Conservation (phyloP, 2,113 vertebrate genomes). For the Pedetes capensis region DNA sequence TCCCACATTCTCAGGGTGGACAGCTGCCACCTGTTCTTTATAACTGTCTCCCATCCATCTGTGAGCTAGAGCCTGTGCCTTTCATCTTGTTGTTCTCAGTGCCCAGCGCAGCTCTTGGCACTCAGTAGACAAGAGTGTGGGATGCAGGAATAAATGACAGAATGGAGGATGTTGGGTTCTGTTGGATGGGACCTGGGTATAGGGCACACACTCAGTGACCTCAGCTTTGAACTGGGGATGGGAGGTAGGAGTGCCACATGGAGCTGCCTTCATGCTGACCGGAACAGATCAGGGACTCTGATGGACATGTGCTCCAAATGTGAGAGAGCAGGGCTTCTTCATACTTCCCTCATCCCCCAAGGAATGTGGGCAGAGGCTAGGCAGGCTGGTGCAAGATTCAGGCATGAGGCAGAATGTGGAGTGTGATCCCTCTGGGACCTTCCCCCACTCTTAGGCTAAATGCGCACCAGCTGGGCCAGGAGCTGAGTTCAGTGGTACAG, state of each 20-base stretch:
- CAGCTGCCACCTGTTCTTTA: not conserved
- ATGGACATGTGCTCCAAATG: rapidly evolving
- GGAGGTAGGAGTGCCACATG: not conserved
- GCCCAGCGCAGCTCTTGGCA: not conserved
- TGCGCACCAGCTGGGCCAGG: not conserved
- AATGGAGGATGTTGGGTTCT: not conserved
- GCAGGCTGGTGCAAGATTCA: not conserved
- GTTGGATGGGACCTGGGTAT: not conserved
- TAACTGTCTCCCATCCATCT: not conserved
- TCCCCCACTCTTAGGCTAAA: not conserved
- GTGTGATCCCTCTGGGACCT: not conserved
- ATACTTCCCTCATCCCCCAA: not conserved
- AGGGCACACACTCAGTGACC: not conserved
- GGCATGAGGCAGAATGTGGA: not conserved
- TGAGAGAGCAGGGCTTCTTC: not conserved
- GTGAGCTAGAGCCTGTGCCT: not conserved
- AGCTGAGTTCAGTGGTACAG: not conserved
- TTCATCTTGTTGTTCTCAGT: not conserved
- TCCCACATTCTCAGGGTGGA: not conserved
- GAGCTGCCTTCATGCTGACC: not conserved
- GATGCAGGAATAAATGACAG: not conserved
- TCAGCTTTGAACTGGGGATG: not conserved
- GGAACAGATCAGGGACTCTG: not conserved
- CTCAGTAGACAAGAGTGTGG: not conserved
- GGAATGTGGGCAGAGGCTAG: not conserved